Base-by-base conservation (phyloP, 2,888 invertebrate species). In the Acrobasis consociella region DNA sequence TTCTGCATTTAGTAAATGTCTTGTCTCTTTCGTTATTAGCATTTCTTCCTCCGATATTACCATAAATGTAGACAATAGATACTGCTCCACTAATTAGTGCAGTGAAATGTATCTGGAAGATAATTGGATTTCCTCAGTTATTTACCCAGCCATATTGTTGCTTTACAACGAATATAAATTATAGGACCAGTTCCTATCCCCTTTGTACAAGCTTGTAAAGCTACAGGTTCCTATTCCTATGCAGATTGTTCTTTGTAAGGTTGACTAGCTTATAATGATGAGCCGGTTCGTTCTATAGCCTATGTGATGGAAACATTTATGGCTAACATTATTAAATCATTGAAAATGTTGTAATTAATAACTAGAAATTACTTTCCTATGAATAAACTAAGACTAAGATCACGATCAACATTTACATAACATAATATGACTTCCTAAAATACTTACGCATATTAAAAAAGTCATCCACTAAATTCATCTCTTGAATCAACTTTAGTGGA, bases 91-190 rank as follows among this genome's bases (percentile, higher is more conserved):
- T 56, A 56, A 56, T 56, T 56, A 56, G 56, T 56, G 42, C 42
- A 56, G 42, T 38, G 42, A 42, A 56, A 42, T 56, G 56, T 56
- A 56, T 56, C 56, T 56, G n/a, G 22, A n/a, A 42, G 55, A 42
- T 56, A 56, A 56, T 56, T 56, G 56, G 56, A 56, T 56, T 56
- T 56, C 56, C 56, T 56, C 56, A 42, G 22, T 56, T 56, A 56
- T 56, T 56, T 42, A 38, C 17, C 56, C 17, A 42, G 56, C 56
- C 56, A 56, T 56, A 56, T 56, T 46, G 56, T 56, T 17, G 39
- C 56, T 56, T 56, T 56, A 42, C 42, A 56, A 42, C 42, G 56
- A 42, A 56, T 56, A 56, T 56, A 56, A 56, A 56, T 56, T 56
- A 56, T 46, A 56, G 42, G 56, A 56, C 56, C 56, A 16, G 56